phyloP scores from a whole-genome alignment of 2,888 invertebrate species.

The Sturmia bella region DNA sequence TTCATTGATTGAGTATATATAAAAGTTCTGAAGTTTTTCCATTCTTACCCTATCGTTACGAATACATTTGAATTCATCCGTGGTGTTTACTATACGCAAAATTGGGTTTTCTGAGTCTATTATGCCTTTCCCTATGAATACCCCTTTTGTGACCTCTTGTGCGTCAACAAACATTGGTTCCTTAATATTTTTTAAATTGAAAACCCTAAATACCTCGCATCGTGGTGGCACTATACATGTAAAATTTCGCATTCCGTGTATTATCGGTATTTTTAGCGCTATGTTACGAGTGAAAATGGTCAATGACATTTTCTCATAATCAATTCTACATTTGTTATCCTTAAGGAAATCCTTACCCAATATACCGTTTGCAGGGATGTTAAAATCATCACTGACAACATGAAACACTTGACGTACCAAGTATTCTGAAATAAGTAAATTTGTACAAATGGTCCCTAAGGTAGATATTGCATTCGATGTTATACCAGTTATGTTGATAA shows the following conservation, averaged over 20 bases:
- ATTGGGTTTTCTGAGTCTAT: constrained; percentile 16
- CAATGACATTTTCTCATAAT: constrained; percentile 20
- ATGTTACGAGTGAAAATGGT: background rate
- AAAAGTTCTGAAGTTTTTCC: background rate
- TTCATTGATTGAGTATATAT: too few relatives aligned
- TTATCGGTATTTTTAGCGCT: background rate
- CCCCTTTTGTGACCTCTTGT: constrained; percentile 19
- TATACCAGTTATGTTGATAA: background rate
- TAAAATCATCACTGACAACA: constrained; percentile 20
- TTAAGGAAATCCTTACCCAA: constrained; percentile 15
- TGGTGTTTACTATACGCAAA: constrained; percentile 13
- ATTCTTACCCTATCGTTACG: background rate
- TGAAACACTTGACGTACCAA: constrained; percentile 13
- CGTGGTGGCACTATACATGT: too few relatives aligned
- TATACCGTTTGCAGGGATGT: constrained; percentile 4
- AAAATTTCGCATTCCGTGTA: constrained; percentile 9
- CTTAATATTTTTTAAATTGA: background rate
- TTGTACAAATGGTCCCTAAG: background rate
- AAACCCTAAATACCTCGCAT: constrained; percentile 30
- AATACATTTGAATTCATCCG: background rate
- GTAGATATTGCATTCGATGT: background rate
- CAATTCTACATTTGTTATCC: background rate
- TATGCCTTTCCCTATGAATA: constrained; percentile 21
- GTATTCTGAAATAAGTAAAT: background rate
- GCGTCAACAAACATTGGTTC: constrained; percentile 32